phyloP scores from a whole-genome alignment of 2,797 vertebrate genomes.

The Prionace glauca region DNA sequence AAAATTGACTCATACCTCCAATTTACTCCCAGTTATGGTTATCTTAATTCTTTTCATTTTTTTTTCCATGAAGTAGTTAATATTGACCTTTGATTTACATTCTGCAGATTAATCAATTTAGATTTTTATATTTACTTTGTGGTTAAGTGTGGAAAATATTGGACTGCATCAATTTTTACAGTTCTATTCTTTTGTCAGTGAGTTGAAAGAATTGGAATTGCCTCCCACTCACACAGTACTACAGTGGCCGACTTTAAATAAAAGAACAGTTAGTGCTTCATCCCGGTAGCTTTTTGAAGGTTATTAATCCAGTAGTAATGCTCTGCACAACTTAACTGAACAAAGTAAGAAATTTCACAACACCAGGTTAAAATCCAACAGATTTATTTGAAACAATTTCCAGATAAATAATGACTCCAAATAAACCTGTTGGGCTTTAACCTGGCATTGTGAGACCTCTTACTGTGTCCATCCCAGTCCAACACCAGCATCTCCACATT shows the following conservation, averaged over 20 bases:
- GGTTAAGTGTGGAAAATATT: neutral
- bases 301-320: neutral
- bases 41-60: neutral
- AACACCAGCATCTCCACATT: no score
- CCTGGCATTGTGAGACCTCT: no score
- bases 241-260: neutral
- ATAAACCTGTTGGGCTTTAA: no score
- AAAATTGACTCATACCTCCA: neutral
- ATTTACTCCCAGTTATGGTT: neutral
- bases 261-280: neutral
- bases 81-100: neutral
- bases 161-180: neutral
- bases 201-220: neutral
- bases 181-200: neutral
- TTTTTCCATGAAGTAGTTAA: neutral
- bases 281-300: neutral
- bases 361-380: no score
- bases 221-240: neutral
- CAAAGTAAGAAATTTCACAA: no score
- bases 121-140: neutral
- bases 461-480: no score
- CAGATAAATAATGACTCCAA: no score
- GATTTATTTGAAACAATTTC: no score
- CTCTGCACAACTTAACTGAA: neutral
- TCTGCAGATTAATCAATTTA: neutral